Conservation (phyloP, 2,113 vertebrate genomes). For the Rallus limicola region DNA sequence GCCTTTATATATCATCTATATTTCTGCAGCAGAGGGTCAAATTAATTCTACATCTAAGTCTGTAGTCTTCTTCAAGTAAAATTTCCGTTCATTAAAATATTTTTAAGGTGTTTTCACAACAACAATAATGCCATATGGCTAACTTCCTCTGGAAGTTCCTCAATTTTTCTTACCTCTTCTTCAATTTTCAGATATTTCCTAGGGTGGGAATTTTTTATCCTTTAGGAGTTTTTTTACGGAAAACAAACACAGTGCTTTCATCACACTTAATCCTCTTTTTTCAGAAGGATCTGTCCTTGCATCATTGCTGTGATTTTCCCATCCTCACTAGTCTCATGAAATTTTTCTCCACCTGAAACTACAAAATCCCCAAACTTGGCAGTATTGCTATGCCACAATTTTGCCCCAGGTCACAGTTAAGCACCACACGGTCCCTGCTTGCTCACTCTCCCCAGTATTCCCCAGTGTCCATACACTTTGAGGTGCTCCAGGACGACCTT, state of each 20-base stretch:
- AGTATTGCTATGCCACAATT: too few relatives aligned
- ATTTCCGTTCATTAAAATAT: neutral
- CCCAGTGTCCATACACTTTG: too few relatives aligned
- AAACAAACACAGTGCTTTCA: neutral
- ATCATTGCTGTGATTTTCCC: neutral
- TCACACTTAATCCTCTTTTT: neutral
- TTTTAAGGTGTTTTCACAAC: neutral
- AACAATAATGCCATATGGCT: neutral
- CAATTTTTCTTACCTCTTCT: neutral
- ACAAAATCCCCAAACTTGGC: neutral
- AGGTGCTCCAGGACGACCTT: too few relatives aligned
- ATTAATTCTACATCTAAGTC: neutral
- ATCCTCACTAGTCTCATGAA: neutral
- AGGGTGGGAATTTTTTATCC: neutral
- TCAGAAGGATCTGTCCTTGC: neutral
- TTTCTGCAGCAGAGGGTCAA: neutral
- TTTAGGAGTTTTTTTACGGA: neutral
- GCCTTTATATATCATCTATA: slow-evolving; percentile 37
- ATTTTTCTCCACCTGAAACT: neutral
- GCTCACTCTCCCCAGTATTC: too few relatives aligned
- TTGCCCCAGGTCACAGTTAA: too few relatives aligned
- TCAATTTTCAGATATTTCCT: neutral
- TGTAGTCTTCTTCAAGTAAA: neutral
- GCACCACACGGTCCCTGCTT: too few relatives aligned
- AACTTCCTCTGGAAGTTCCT: neutral